phyloP scores from a whole-genome alignment of 2,888 invertebrate species.

The Agapetus fuscipes region DNA sequence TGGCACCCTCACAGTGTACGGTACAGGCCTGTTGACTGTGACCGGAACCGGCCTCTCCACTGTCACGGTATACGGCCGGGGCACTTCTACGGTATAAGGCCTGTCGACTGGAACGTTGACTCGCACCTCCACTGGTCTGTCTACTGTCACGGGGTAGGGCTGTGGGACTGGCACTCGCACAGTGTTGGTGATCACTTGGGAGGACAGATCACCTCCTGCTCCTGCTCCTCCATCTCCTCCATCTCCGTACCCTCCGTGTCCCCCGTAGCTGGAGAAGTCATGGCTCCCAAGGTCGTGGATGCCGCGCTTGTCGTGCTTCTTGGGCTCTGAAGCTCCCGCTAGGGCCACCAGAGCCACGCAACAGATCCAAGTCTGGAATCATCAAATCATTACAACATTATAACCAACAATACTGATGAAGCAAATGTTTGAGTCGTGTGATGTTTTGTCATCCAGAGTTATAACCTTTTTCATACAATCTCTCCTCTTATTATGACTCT shows the following conservation, averaged over 20 bases:
- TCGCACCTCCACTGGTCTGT: conserved; percentile 37
- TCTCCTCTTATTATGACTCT: too few relatives aligned
- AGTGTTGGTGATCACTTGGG: conserved; percentile 9
- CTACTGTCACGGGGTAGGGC: conserved; percentile 40
- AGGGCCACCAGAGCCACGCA: conserved; percentile 6
- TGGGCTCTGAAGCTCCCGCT: conserved; percentile 2
- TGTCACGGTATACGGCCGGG: conserved; percentile 9
- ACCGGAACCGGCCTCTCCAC: conserved; percentile 9
- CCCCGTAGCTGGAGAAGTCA: background rate
- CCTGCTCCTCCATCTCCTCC: conserved; percentile 3
- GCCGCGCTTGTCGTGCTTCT: conserved; percentile 14
- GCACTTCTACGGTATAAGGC: conserved; percentile 13
- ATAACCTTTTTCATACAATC: too few relatives aligned
- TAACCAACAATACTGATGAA: too few relatives aligned
- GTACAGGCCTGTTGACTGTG: conserved; percentile 15
- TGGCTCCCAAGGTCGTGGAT: background rate
- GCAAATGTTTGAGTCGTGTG: too few relatives aligned
- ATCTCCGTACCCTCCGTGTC: background rate
- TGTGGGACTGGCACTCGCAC: conserved; percentile 40
- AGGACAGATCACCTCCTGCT: conserved; percentile 3
- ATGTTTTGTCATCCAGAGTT: too few relatives aligned
- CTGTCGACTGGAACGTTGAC: conserved; percentile 30
- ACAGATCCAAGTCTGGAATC: conserved; percentile 6
- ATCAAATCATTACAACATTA: too few relatives aligned
- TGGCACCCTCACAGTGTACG: conserved; percentile 15